Evolutionary conservation across 2,797 vertebrate genomes (phyloP), one percentile per base, ranked within the genome.

Genomic region (Coregonus sp.): DNA sequence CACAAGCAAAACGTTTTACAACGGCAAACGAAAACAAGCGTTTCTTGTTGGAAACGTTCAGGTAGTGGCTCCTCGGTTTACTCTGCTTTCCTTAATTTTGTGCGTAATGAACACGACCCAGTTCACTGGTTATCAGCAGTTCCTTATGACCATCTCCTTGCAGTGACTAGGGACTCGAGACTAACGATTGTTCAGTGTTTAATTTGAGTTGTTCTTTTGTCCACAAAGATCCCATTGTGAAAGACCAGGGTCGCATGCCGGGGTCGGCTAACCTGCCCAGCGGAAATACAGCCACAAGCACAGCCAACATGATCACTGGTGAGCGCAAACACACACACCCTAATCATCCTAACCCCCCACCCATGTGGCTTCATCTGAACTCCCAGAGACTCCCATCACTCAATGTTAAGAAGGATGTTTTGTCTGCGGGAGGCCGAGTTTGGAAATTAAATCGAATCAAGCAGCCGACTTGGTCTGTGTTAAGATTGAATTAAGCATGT

Each of bases 261-360:
- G 94, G 95, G 82, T 91, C 96, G 0, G 90, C 94, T 89, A 96
- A 84, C 90, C 90, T 97, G 90, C 81, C 96, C 0, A 93, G 95
- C 75, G 95, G 95, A 81, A 98, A 95, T 92, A 94, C 96, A 29
- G 95, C 96, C 77, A 96, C 97, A 87, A 96, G 96, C 94, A 94
- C 95, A 86, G 95, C 96, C 75, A 95, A 90, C 88, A 97, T 98
- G 95, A 97, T 98, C 92, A 96, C 97, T 94, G 97, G 97, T 99
- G 83, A 94, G 96, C 87, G 40, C 40, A 47, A 11, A 50, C 59
- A 33, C 47, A n/a, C 4, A 15, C 50, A 35, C 63, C 1, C 3
- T 4, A 25, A 25, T 29, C 70, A 71, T 16, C 11, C 1, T 71
- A 47, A 47, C 40, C 9, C 40, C 9, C 40, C 40, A 11, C 40